Conservation (phyloP, 2,113 vertebrate genomes). For the Athene noctua region DNA sequence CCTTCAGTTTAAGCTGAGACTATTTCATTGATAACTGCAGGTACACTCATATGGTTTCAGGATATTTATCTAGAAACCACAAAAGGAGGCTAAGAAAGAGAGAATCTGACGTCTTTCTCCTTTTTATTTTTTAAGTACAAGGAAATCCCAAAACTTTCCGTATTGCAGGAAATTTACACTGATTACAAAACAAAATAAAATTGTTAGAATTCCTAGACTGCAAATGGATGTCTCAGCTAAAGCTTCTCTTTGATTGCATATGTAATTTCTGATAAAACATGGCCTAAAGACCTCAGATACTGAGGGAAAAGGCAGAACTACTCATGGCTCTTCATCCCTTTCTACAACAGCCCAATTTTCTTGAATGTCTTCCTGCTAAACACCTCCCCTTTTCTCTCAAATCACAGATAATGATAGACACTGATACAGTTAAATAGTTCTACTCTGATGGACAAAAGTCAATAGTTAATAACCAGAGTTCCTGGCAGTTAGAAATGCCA, state of each 20-base stretch:
- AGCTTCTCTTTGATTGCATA: not conserved
- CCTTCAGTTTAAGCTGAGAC: not conserved
- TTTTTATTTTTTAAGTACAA: not conserved
- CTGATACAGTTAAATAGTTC: not conserved
- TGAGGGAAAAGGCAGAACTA: not conserved
- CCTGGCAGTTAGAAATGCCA: not conserved
- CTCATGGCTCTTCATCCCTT: not conserved
- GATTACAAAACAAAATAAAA: not conserved
- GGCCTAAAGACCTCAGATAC: not conserved
- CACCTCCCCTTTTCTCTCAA: not conserved
- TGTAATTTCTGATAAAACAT: not conserved
- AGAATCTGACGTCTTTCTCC: not conserved
- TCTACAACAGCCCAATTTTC: not conserved
- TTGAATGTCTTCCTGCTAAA: not conserved
- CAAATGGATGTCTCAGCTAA: not conserved
- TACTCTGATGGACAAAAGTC: not conserved
- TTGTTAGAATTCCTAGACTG: not conserved
- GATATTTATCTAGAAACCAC: not conserved
- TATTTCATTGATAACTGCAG: not conserved
- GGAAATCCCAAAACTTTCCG: not conserved
- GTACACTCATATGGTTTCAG: not conserved
- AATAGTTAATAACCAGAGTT: not conserved
- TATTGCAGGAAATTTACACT: not conserved
- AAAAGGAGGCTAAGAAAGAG: not conserved
- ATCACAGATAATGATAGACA: not conserved